Conservation (phyloP, 2,888 invertebrate species). For the Cloeon dipterum region DNA sequence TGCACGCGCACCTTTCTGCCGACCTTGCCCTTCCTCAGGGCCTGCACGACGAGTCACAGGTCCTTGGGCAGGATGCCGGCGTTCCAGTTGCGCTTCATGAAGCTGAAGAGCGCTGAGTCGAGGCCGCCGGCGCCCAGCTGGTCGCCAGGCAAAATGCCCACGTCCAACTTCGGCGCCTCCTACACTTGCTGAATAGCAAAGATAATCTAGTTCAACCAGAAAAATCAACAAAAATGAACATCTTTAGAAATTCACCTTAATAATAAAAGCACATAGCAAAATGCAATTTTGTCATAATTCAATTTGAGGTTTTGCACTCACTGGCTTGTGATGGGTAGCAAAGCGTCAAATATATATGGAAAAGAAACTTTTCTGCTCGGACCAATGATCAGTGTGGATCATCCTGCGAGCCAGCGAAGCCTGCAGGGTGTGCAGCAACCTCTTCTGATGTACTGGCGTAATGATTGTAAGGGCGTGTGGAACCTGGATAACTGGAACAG, state of each 20-base stretch:
- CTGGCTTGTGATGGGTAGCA: no score
- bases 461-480: slow-evolving; percentile 30
- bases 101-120: slow-evolving; percentile 40
- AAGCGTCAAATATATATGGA: slow-evolving; percentile 27
- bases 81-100: slow-evolving; percentile 9
- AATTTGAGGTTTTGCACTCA: no score
- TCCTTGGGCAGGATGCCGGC: neutral
- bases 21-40: no score
- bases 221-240: no score
- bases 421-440: slow-evolving; percentile 27
- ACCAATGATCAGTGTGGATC: slow-evolving; percentile 25
- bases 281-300: no score
- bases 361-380: slow-evolving; percentile 30
- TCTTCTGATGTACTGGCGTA: slow-evolving; percentile 25
- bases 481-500: slow-evolving; percentile 39
- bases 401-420: slow-evolving; percentile 26
- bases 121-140: slow-evolving; percentile 44
- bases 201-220: no score
- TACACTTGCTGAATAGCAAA: slow-evolving; percentile 16
- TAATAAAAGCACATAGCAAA: no score
- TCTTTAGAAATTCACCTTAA: no score
- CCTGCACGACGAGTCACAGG: no score
- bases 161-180: slow-evolving; percentile 24
- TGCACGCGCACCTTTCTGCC: no score
- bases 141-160: slow-evolving; percentile 45